A percentile compares a stretch with the other conserved stretches of the same genome.
Conservation (phyloP, 2,797 vertebrate genomes). For the Sardinella longiceps region DNA sequence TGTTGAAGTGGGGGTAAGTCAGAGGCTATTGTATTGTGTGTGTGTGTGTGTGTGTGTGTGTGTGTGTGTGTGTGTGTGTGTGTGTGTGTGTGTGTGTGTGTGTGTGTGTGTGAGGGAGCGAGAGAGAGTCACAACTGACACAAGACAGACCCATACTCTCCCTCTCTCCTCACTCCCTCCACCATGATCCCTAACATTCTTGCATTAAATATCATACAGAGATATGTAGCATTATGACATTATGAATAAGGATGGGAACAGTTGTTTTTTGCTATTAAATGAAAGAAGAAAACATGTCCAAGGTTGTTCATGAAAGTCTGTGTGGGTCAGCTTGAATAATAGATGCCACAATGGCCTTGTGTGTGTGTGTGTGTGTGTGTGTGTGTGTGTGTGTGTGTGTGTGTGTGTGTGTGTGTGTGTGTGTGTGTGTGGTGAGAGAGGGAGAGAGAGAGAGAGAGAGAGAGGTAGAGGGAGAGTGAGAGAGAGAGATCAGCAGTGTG, state of each 20-base stretch:
- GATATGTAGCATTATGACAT: neutral
- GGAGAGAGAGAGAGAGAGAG: too few species aligned
- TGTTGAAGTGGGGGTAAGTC: slow-evolving; percentile 96
- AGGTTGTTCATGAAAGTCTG: neutral
- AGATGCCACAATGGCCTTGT: neutral
- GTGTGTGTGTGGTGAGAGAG: neutral
- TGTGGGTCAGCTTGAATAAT: neutral
- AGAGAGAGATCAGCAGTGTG: neutral
- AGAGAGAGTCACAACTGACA: neutral
- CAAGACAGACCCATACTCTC: neutral
- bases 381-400: slow-evolving; percentile 11
- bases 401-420: neutral
- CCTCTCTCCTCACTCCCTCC: too few species aligned
- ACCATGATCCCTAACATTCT: too few species aligned
- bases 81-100: neutral
- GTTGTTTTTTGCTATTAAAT: neutral
- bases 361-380: slow-evolving; percentile 10
- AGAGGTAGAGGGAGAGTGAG: too few species aligned
- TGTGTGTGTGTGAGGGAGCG: neutral
- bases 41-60: neutral
- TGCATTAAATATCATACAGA: too few species aligned
- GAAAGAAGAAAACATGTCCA: neutral
- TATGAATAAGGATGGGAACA: neutral
- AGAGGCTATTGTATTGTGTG: neutral
- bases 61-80: neutral